Conservation (phyloP, 2,113 vertebrate species). For the Gymnobelideus leadbeateri region DNA sequence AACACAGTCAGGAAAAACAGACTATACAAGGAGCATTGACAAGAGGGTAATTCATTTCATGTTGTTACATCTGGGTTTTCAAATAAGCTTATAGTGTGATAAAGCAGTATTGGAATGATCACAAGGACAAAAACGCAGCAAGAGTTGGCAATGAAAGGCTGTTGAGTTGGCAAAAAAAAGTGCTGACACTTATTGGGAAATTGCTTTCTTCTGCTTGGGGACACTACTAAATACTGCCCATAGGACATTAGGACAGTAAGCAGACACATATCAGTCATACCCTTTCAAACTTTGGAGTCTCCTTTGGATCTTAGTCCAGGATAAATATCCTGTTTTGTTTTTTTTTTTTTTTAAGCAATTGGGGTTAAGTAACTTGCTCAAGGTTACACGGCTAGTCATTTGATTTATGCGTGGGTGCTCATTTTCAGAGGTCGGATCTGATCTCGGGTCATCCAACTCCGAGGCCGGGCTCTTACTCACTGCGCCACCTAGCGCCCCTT, state of each 20-base stretch:
- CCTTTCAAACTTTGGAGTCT: neutral
- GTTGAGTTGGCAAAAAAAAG: no score
- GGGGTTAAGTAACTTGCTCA: no score
- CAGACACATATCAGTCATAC: neutral
- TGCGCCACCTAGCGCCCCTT: no score
- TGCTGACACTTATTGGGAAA: neutral
- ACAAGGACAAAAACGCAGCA: neutral
- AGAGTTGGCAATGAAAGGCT: neutral
- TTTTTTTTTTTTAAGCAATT: no score
- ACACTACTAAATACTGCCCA: neutral
- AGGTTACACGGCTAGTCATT: no score
- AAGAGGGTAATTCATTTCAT: neutral
- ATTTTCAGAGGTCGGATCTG: no score
- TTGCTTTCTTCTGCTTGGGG: neutral
- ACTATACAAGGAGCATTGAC: neutral
- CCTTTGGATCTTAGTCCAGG: neutral
- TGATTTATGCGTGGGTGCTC: no score
- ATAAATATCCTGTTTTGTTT: neutral
- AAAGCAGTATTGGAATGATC: neutral
- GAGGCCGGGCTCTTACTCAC: no score
- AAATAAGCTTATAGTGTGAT: neutral
- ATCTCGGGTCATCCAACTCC: no score
- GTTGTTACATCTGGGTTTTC: neutral
- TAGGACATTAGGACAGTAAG: neutral
- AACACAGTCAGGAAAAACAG: neutral